A percentile compares a stretch with the other conserved stretches of the same genome.
These are phyloP conservation scores for Hippopotamus amphibius DNA, from an alignment of 2,113 vertebrate genomes.

Conservation along the genomic window DNA sequence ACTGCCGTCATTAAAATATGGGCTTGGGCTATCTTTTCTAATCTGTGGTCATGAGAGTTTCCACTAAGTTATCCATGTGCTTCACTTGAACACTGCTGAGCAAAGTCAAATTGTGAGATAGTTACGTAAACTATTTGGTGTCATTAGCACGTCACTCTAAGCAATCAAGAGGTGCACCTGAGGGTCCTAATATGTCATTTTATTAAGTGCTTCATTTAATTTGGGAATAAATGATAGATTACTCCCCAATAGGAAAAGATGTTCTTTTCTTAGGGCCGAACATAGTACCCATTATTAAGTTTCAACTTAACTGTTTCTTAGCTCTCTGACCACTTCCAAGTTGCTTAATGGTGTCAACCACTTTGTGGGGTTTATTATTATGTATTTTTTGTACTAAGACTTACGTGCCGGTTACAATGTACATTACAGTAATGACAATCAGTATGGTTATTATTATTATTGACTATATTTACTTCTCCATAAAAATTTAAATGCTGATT, in stretches of 20 bases:
- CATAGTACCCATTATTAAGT: not conserved
- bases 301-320: not conserved
- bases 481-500: slow-evolving; percentile 30
- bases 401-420: not conserved
- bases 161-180: not conserved
- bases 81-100: not conserved
- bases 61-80: not conserved
- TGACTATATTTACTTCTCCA: slow-evolving; percentile 9
- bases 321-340: not conserved
- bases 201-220: not conserved
- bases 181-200: not conserved
- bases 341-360: not conserved
- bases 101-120: not conserved
- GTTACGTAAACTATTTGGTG: not conserved
- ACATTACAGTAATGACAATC: not conserved
- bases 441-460: not conserved
- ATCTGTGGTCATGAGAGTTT: not conserved
- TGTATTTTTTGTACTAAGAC: not conserved
- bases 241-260: not conserved
- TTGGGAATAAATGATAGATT: slow-evolving; percentile 7
- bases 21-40: not conserved
- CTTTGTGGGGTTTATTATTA: not conserved
- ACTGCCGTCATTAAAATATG: not conserved
- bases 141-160: not conserved
- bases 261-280: not conserved